Evolutionary conservation across 1,140 invertebrate genomes (phyloP).

Genomic region (Drosophila repleta): DNA sequence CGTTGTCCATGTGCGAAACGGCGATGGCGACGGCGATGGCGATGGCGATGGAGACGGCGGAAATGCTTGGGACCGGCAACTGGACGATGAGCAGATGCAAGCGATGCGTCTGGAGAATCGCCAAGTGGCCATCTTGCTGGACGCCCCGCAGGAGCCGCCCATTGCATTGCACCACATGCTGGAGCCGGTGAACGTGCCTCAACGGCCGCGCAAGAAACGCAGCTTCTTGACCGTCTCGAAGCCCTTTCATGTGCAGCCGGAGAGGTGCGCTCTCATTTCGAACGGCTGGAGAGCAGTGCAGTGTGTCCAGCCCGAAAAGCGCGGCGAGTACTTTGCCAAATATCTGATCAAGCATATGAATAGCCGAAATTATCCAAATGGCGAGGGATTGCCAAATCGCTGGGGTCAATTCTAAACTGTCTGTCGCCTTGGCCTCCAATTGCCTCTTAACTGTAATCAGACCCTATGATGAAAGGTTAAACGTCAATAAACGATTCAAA

Average conservation of each 20-base stretch:
- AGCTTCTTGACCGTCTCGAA: slow-evolving; percentile 54
- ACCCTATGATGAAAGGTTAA: slow-evolving; percentile 9
- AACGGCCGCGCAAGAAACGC: slow-evolving; percentile 52
- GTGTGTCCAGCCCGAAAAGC: slow-evolving; percentile 38
- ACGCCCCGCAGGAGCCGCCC: slow-evolving; percentile 60
- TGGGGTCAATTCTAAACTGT: slow-evolving; percentile 63
- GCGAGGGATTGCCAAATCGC: slow-evolving; percentile 52
- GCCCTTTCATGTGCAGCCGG: slow-evolving; percentile 39
- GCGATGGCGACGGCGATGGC: slow-evolving; percentile 15
- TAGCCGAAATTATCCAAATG: slow-evolving; percentile 66
- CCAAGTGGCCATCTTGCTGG: slow-evolving; percentile 43
- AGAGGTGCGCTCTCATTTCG: slow-evolving; percentile 45
- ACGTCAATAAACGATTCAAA: slow-evolving; percentile 6
- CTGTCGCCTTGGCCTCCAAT: neutral
- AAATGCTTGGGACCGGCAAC: slow-evolving; percentile 13
- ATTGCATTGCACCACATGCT: slow-evolving; percentile 30
- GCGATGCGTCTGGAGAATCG: slow-evolving; percentile 28
- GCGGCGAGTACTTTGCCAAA: slow-evolving; percentile 55
- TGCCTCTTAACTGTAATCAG: neutral
- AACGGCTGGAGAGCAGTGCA: slow-evolving; percentile 43
- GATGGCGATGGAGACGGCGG: slow-evolving; percentile 17
- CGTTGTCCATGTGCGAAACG: slow-evolving; percentile 20
- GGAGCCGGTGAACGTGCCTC: slow-evolving; percentile 5
- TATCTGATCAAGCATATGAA: slow-evolving; percentile 62
- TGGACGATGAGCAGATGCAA: slow-evolving; percentile 27